Base-by-base conservation (phyloP, 2,797 vertebrate genomes). In the Trematomus bernacchii region DNA sequence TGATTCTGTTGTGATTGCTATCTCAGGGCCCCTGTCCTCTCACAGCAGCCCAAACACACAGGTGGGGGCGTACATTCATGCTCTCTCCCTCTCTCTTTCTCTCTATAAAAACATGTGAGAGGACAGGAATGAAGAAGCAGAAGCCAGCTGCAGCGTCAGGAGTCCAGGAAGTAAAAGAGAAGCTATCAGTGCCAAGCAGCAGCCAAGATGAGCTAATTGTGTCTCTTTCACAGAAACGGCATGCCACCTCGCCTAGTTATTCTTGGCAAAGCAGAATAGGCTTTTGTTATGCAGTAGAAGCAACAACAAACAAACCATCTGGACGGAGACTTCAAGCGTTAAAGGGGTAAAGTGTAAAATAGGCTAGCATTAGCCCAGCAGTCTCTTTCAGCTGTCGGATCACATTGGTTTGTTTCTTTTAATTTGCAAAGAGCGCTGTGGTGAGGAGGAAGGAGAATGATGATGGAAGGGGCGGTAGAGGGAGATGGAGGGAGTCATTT, bases 391-490 rank as follows among this genome's bases (percentile, higher is more conserved):
- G 82, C 89, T 82, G 80, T 82, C 87, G 83, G 80, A 61, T 79
- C 66, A 66, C 71, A 83, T 73, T 68, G 80, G 88, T 80, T 85
- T 77, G 79, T 77, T 89, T 86, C 73, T 86, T 89, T 88, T 88
- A 85, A 90, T 91, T 84, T 87, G 80, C 74, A 89, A 88, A 82
- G 53, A 80, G 76, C 23, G 2, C 57, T 40, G 81, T 15, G 67
- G 83, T 18, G 57, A 68, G 46, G 55, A 66, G 65, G 42, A 63
- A 16, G 52, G 74, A 73, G 67, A 65, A 5, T 4, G 51, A 76
- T 10, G 48, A 66, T 42, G 2, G 70, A 77, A 12, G 65, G 8
- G 53, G 14, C 2, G 18, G 52, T 18, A 50, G 63, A 71, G 66
- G 79, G 11, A 37, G 86, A 87, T 21, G 66, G 83, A 75, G 75